These are phyloP conservation scores for Triops cancriformis DNA, from an alignment of 1,140 invertebrate species.

Conservation along the genomic window DNA sequence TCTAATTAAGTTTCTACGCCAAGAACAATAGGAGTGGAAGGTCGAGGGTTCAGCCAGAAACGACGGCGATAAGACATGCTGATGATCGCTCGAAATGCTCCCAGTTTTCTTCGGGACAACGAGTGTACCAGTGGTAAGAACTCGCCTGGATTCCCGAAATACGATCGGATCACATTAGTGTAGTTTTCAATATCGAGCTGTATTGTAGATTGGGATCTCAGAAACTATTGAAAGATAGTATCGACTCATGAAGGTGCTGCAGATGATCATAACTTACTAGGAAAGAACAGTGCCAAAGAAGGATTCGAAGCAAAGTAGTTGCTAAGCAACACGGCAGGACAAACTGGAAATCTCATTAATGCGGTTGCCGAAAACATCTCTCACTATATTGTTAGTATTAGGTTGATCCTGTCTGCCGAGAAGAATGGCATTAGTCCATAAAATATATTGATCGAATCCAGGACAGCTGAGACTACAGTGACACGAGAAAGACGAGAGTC, in stretches of 20 bases:
- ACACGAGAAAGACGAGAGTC: neutral
- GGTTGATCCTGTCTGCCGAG: neutral
- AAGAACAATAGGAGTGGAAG: no score
- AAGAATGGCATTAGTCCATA: neutral
- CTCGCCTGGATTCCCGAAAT: neutral
- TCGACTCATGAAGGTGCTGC: neutral
- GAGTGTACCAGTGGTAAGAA: neutral
- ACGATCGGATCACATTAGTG: neutral
- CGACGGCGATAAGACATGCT: no score
- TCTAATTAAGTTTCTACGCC: no score
- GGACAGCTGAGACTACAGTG: neutral
- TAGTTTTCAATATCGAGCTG: neutral
- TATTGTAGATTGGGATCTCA: neutral
- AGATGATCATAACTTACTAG: neutral
- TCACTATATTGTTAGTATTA: slow-evolving; percentile 7
- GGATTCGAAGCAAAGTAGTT: neutral
- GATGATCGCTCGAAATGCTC: no score
- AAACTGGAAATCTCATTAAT: neutral
- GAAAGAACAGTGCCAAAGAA: neutral
- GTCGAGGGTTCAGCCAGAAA: no score
- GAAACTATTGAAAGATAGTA: neutral
- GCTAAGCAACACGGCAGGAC: neutral
- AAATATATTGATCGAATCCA: slow-evolving; percentile 11
- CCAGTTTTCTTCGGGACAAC: neutral
- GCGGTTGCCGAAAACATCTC: neutral